These are phyloP conservation scores for Notiomystis cincta DNA, from an alignment of 2,113 vertebrate genomes.

Conservation along the genomic window DNA sequence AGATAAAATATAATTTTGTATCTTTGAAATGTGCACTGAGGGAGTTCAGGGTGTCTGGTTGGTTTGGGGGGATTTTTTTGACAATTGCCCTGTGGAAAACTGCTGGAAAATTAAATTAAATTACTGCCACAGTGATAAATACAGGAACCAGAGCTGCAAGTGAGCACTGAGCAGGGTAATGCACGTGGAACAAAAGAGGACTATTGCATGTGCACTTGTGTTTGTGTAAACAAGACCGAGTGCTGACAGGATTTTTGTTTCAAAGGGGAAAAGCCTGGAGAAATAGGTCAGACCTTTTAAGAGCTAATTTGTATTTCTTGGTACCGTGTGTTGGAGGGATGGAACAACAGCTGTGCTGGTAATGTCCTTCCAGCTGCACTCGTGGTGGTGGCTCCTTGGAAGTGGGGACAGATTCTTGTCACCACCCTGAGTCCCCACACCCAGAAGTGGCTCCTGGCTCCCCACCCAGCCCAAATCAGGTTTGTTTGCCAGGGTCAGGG, in stretches of 20 bases:
- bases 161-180: neutral
- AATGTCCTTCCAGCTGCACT: neutral
- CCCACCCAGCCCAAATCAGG: neutral
- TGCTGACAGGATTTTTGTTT: neutral
- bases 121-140: neutral
- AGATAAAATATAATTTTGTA: neutral
- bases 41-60: fast-evolving
- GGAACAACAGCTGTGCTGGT: neutral
- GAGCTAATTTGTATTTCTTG: neutral
- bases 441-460: neutral
- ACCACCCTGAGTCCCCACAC: neutral
- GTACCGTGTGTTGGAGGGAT: neutral
- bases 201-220: neutral
- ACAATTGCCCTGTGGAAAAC: neutral
- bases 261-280: neutral
- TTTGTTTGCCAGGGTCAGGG: neutral
- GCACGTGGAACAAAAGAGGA: neutral
- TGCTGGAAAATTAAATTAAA: neutral
- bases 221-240: neutral
- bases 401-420: neutral
- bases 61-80: fast-evolving
- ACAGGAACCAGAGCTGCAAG: neutral
- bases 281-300: conserved; percentile 4
- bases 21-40: neutral
- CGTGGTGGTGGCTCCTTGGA: fast-evolving